Conservation (phyloP, 2,888 invertebrate genomes). For the Tortrix viridana region DNA sequence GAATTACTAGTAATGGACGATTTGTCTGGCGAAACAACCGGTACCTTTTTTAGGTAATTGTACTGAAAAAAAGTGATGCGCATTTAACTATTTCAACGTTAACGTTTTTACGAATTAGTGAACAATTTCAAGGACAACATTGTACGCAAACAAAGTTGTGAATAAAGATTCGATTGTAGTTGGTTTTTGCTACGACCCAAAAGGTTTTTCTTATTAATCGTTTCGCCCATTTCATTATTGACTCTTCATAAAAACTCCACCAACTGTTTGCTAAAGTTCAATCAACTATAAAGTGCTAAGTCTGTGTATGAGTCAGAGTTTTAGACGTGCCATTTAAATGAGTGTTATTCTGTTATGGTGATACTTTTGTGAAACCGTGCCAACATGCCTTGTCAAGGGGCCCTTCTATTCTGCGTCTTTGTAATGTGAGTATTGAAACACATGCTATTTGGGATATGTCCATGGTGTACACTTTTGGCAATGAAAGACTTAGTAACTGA, state of each 20-base stretch:
- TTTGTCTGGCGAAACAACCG: too few species aligned
- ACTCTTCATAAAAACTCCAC: conserved; percentile 42
- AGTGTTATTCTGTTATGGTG: conserved; percentile 59
- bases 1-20: too few species aligned
- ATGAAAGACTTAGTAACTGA: neutral
- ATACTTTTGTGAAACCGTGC: conserved; percentile 53
- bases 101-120: too few species aligned
- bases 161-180: neutral
- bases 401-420: conserved; percentile 61
- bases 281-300: conserved; percentile 55
- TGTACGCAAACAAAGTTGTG: too few species aligned
- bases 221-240: conserved; percentile 40
- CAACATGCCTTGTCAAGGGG: conserved; percentile 61
- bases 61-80: too few species aligned
- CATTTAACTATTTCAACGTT: too few species aligned
- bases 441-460: conserved; percentile 3
- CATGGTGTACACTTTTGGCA: conserved; percentile 13
- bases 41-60: too few species aligned
- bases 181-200: conserved; percentile 16
- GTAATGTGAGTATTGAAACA: conserved; percentile 66
- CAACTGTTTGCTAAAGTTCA: conserved; percentile 45
- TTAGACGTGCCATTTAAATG: conserved; percentile 47
- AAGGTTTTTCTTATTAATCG: conserved; percentile 29
- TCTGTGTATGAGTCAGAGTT: conserved; percentile 56
- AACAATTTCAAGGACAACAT: too few species aligned